A percentile compares a stretch with the other conserved stretches of the same genome.
Evolutionary conservation across 2,797 vertebrate species (phyloP).

Genomic region (Phoxinus dragarum): DNA sequence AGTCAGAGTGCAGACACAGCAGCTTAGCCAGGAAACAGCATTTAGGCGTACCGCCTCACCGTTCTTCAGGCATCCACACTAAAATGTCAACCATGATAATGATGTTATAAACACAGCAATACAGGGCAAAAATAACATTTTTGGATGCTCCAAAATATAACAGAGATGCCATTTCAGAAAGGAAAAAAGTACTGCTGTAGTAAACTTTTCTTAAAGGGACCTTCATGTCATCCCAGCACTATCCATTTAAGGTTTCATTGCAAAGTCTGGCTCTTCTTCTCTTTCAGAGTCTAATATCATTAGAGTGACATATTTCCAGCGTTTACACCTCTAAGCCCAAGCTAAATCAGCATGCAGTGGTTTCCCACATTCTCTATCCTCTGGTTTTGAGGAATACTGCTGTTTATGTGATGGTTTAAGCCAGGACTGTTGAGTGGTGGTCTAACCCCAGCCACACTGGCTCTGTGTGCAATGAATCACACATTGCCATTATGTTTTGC

Average conservation of each 20-base stretch:
- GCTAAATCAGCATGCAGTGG: constrained; percentile 36
- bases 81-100: constrained; percentile 35
- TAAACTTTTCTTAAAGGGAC: constrained; percentile 7
- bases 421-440: constrained; percentile 8
- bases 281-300: constrained; percentile 16
- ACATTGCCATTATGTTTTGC: constrained; percentile 7
- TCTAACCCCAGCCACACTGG: constrained; percentile 22
- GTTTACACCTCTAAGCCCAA: constrained; percentile 11
- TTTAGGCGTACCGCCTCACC: constrained; percentile 27
- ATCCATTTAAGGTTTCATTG: neutral
- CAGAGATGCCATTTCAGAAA: constrained; percentile 6
- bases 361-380: constrained; percentile 38
- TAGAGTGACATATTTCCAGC: constrained; percentile 30
- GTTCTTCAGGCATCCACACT: constrained; percentile 37
- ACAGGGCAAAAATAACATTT: neutral
- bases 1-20: constrained; percentile 92
- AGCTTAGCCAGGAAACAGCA: constrained; percentile 74
- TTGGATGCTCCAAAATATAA: neutral
- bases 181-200: neutral
- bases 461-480: constrained; percentile 3
- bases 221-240: neutral
- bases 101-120: constrained; percentile 24
- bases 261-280: neutral
- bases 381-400: constrained; percentile 23
- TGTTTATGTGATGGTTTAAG: constrained; percentile 34